Conservation (phyloP, 2,113 vertebrate genomes). For the Capricornis sumatraensis region DNA sequence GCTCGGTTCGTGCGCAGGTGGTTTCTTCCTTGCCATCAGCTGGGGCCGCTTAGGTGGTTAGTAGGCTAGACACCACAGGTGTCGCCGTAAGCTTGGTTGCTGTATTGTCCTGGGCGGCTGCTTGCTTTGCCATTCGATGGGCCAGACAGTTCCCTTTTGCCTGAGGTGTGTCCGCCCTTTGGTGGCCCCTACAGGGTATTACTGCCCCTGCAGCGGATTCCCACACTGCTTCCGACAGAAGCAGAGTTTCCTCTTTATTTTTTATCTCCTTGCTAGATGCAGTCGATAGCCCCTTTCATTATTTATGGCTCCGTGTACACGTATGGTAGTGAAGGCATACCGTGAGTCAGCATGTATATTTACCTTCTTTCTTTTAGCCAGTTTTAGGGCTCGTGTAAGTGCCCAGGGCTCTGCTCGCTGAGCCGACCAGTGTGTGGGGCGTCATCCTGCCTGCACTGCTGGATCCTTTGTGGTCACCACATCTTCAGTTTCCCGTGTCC, state of each 20-base stretch:
- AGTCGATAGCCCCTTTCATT: neutral
- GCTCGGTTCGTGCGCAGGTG: accelerated
- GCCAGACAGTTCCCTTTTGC: neutral
- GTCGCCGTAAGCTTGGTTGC: neutral
- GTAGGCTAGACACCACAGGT: neutral
- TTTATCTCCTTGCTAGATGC: neutral
- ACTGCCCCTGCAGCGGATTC: neutral
- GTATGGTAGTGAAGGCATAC: neutral
- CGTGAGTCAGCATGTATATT: neutral
- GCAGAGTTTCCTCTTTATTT: neutral
- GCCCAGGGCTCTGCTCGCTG: neutral
- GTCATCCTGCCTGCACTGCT: no score
- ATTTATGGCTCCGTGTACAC: neutral
- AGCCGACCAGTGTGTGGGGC: neutral
- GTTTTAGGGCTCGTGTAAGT: neutral
- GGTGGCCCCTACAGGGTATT: neutral
- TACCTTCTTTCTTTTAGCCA: neutral
- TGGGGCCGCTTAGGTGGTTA: neutral
- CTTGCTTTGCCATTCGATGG: accelerated
- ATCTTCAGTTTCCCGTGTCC: neutral
- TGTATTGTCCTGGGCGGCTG: accelerated
- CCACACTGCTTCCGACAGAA: neutral
- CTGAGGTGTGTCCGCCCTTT: neutral
- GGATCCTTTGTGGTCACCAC: no score
- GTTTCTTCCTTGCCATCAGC: neutral